Evolutionary conservation across 30 jellyfish, hydroid and myxozoan genomes (phyloP), one percentile per base, ranked within the genome.

Genomic region (Aurelia sp.): DNA sequence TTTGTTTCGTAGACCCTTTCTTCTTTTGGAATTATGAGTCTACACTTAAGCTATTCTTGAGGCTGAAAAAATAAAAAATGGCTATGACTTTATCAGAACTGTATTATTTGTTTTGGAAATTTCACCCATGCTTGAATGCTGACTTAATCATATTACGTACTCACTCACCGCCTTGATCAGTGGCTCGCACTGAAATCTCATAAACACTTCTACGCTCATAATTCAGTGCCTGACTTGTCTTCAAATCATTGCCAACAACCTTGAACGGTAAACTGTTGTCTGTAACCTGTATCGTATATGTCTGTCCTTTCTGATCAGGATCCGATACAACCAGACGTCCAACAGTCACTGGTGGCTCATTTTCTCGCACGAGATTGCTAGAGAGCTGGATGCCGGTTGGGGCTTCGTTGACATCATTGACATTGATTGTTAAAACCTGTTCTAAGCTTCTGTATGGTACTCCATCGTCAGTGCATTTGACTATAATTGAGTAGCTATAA

Each of bases 391-490:
- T 70, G 44, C 89, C 52, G 3, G 89, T 70, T 18, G 97, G 97
- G 22, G 89, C 84, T 81, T 91, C 97, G 82, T 91, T 91, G 30
- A 91, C 90, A 62, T 90, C 96, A 47, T 31, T 83, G 18, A 90
- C 33, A 61, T 16, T 53, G 51, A 90, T 63, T 7, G 71, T 77
- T 47, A 90, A 33, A 13, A 60, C 73, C 74, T 75, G 79, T 51
- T 60, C 85, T 27, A 82, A 35, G 37, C 87, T 63, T 60, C 27
- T 66, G 35, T 52, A 27, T 76, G 97, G 97, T 13, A 75, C 47
- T 58, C 97, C 97, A 72, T 75, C 59, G 66, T 90, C 97, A 15
- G 59, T 71, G 83, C 97, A 87, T 7, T 78, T 73, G 19, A 87
- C 17, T 33, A 35, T 73, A 44, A 84, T 52, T 17, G 47, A 40